Evolutionary conservation across 2,888 invertebrate genomes (phyloP).

Genomic region (Spilarctia lutea): DNA sequence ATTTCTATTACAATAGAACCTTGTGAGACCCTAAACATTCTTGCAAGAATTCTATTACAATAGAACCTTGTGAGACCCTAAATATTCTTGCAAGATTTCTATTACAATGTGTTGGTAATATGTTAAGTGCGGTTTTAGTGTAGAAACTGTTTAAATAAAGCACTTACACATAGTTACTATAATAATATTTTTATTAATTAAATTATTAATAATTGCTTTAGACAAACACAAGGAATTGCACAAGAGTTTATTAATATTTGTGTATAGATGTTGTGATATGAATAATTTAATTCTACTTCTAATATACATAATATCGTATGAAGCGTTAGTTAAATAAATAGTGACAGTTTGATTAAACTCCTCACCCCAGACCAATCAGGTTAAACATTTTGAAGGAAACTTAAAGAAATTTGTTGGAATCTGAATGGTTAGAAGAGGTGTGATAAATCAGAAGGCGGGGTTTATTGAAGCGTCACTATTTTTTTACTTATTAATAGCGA

Average conservation of each 20-base stretch:
- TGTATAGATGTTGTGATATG: neutral
- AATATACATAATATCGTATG: neutral
- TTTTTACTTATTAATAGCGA: too few relatives aligned
- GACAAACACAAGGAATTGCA: neutral
- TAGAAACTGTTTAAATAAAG: neutral
- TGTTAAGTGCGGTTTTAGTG: neutral
- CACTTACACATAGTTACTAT: constrained; percentile 1
- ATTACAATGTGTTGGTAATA: neutral
- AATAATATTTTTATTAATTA: neutral
- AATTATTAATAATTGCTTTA: neutral
- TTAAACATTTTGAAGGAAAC: too few relatives aligned
- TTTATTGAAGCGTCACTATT: too few relatives aligned
- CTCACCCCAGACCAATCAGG: too few relatives aligned
- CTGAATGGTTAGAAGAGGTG: too few relatives aligned
- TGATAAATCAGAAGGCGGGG: too few relatives aligned
- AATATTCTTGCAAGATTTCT: neutral
- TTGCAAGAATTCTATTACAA: neutral
- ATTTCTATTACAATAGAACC: neutral
- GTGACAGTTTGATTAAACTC: neutral
- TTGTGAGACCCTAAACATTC: neutral
- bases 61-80: neutral
- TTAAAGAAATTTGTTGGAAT: too few relatives aligned
- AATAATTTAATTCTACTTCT: neutral
- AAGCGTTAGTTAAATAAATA: neutral
- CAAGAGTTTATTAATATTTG: neutral